Conservation (phyloP, 2,888 invertebrate genomes). For the Osmoderma eremita region DNA sequence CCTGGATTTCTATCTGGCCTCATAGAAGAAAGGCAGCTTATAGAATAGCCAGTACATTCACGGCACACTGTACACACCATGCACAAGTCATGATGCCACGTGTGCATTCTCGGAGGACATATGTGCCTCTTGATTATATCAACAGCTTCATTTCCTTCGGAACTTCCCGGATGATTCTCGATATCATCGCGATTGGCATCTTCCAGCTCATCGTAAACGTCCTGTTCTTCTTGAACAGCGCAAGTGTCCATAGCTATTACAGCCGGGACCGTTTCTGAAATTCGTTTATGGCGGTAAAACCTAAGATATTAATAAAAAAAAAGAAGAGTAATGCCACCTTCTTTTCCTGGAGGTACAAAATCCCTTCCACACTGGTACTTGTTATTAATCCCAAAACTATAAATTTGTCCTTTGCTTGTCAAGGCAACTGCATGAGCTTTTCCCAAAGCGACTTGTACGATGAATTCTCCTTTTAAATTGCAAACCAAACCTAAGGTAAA, state of each 20-base stretch:
- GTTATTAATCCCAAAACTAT: conserved; percentile 97
- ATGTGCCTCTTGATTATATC: conserved; percentile 54
- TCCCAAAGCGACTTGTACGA: conserved; percentile 82
- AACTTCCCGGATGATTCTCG: conserved; percentile 63
- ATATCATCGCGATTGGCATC: conserved; percentile 66
- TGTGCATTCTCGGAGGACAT: conserved; percentile 78
- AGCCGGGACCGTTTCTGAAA: conserved; percentile 43
- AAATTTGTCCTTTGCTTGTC: conserved; percentile 88
- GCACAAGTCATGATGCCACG: conserved; percentile 83
- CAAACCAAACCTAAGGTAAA: conserved; percentile 56
- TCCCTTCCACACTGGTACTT: conserved; percentile 97
- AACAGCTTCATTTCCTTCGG: conserved; percentile 56
- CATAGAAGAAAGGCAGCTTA: conserved; percentile 78
- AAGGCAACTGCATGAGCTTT: conserved; percentile 96
- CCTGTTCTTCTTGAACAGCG: conserved; percentile 64
- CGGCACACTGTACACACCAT: conserved; percentile 91
- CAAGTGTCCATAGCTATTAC: conserved; percentile 69
- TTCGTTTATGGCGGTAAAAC: no score
- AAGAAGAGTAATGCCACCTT: conserved; percentile 63
- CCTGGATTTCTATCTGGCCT: conserved; percentile 85
- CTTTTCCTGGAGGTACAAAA: conserved; percentile 71
- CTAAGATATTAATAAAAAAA: not conserved
- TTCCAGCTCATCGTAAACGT: conserved; percentile 68
- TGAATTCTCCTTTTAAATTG: conserved; percentile 61
- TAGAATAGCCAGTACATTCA: conserved; percentile 93